These are phyloP conservation scores for Mythimna loreyi DNA, from an alignment of 2,888 invertebrate genomes.

Conservation along the genomic window DNA sequence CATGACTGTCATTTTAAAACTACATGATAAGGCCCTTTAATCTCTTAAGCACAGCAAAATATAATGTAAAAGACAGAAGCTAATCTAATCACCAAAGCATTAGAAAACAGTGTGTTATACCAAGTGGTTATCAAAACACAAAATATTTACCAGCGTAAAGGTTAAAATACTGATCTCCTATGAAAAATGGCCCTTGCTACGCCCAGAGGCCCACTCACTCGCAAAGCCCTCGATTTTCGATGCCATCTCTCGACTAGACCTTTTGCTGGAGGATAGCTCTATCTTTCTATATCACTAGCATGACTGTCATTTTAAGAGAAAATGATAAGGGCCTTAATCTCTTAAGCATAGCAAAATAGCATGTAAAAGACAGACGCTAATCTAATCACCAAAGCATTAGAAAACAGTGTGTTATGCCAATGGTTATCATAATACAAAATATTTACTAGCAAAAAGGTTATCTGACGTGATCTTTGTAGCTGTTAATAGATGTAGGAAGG, in stretches of 20 bases:
- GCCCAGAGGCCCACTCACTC: too few species aligned
- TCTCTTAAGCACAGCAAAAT: background rate
- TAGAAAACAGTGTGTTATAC: slow-evolving; percentile 8
- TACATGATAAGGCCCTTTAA: background rate
- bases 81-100: slow-evolving; percentile 1
- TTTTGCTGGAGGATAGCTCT: too few species aligned
- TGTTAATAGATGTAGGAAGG: background rate
- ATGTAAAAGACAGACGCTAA: slow-evolving; percentile 2
- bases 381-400: background rate
- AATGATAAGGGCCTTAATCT: background rate
- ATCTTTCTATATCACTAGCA: too few species aligned
- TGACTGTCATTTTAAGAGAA: too few species aligned
- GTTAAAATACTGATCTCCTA: too few species aligned
- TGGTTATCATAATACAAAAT: too few species aligned
- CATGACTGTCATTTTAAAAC: too few species aligned
- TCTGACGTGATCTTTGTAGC: background rate
- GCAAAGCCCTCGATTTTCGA: too few species aligned
- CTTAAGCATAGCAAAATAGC: background rate
- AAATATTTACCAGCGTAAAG: background rate
- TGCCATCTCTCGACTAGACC: too few species aligned
- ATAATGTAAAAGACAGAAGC: background rate
- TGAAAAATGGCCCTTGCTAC: too few species aligned
- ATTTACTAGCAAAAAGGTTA: slow-evolving; percentile 10
- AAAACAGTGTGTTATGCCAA: slow-evolving; percentile 8
- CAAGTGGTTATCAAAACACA: slow-evolving; percentile 1